Evolutionary conservation across 2,797 vertebrate genomes (phyloP).

Genomic region (Myripristis murdjan): DNA sequence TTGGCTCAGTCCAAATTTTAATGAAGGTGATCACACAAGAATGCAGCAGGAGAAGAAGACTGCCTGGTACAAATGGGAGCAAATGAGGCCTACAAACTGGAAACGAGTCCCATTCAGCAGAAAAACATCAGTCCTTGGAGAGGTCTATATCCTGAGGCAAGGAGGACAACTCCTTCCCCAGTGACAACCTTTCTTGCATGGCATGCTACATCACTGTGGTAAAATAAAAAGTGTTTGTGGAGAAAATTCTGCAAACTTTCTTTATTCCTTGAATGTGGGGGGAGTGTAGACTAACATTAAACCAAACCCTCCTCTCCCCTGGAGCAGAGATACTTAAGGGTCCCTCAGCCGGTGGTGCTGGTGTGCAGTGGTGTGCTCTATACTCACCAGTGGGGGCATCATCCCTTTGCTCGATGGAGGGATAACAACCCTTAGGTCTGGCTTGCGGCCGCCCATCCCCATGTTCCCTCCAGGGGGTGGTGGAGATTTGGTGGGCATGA

Average conservation of each 20-base stretch:
- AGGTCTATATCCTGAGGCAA: constrained; percentile 8
- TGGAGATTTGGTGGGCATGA: constrained; percentile 97
- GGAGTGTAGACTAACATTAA: constrained; percentile 32
- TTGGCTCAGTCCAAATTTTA: constrained; percentile 35
- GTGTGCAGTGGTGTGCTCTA: constrained; percentile 62
- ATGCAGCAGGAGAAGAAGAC: constrained; percentile 23
- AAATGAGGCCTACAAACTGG: constrained; percentile 17
- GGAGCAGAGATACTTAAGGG: constrained; percentile 55
- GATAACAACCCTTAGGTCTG: constrained; percentile 98
- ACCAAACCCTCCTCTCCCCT: constrained; percentile 43
- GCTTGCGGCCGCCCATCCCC: constrained; percentile 95
- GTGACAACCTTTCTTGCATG: constrained; percentile 35
- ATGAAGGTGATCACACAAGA: constrained; percentile 30
- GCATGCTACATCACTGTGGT: constrained; percentile 26
- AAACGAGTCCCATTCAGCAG: constrained; percentile 30
- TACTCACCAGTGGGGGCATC: constrained; percentile 98
- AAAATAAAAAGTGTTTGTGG: constrained; percentile 38
- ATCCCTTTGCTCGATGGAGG: constrained; percentile 97
- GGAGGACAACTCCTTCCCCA: background rate
- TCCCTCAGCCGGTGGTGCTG: constrained; percentile 43
- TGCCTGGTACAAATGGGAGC: constrained; percentile 16
- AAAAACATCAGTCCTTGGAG: constrained; percentile 36
- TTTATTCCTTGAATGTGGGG: constrained; percentile 9
- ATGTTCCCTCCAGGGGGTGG: constrained; percentile 94
- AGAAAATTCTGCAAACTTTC: constrained; percentile 40